phyloP scores from a whole-genome alignment of 2,113 vertebrate genomes.

The Nyctereutes procyonoides region DNA sequence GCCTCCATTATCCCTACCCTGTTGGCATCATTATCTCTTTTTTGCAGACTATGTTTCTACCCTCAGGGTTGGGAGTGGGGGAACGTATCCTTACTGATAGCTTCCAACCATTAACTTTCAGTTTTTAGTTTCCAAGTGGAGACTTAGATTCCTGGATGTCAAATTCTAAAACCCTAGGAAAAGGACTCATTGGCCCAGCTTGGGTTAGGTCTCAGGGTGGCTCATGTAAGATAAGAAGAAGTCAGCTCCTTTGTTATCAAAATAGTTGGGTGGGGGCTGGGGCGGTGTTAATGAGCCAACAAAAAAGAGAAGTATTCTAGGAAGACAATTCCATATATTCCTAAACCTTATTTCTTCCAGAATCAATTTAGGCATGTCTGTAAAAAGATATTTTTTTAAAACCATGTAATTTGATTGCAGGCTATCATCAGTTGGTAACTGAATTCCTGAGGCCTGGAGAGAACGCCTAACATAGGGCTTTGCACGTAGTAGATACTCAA shows the following conservation, averaged over 20 bases:
- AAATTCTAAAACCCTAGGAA: background rate
- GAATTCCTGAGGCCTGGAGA: background rate
- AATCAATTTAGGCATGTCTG: background rate
- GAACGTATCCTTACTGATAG: background rate
- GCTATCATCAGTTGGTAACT: background rate
- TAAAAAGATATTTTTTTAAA: background rate
- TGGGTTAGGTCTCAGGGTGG: background rate
- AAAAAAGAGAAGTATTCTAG: background rate
- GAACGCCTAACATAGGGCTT: background rate
- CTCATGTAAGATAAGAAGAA: background rate
- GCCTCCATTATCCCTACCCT: background rate
- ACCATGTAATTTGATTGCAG: background rate
- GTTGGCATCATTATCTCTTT: no score
- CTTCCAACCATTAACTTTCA: background rate
- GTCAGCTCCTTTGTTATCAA: background rate
- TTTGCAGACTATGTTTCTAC: background rate
- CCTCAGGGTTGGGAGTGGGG: background rate
- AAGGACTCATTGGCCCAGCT: background rate
- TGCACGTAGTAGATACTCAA: background rate
- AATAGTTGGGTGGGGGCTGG: background rate
- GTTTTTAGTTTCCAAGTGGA: background rate
- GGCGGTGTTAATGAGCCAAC: background rate
- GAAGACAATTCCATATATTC: background rate
- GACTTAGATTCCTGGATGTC: background rate
- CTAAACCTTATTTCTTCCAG: background rate